Percentiles rank a stretch among this genome's conserved stretches.
These are phyloP conservation scores for Macrosiphum euphorbiae DNA, from an alignment of 2,888 invertebrate genomes.

Conservation along the genomic window DNA sequence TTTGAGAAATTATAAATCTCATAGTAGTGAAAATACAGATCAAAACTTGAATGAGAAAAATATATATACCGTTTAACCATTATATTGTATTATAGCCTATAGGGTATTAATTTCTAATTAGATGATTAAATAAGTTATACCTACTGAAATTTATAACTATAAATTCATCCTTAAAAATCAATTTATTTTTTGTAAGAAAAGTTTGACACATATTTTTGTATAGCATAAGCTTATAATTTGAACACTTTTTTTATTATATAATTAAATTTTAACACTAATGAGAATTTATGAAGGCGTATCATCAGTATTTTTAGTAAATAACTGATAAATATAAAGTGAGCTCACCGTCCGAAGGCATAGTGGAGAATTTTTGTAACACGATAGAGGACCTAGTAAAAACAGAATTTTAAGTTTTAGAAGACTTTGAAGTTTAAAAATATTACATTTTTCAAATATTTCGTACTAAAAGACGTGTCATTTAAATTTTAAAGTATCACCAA, in stretches of 20 bases:
- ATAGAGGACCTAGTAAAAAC: neutral
- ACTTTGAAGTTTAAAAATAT: neutral
- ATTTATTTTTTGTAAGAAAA: neutral
- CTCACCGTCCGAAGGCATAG: neutral
- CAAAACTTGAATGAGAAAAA: neutral
- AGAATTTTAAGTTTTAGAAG: neutral
- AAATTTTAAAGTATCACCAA: neutral
- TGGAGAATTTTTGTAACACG: neutral
- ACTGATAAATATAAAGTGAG: neutral
- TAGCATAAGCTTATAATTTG: neutral
- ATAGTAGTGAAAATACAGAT: neutral
- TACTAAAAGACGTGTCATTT: neutral
- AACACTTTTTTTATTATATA: neutral
- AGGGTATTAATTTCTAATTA: neutral
- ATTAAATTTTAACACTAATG: neutral
- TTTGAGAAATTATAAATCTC: neutral
- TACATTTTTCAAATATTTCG: neutral
- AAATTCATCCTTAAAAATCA: neutral
- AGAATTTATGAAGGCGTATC: neutral
- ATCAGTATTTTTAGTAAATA: neutral
- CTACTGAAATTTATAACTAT: neutral
- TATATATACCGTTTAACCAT: neutral
- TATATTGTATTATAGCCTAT: neutral
- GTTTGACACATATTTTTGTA: neutral
- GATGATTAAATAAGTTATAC: neutral